Base-by-base conservation (phyloP, 1,140 invertebrate genomes). In the Apocrypta bakeri region DNA sequence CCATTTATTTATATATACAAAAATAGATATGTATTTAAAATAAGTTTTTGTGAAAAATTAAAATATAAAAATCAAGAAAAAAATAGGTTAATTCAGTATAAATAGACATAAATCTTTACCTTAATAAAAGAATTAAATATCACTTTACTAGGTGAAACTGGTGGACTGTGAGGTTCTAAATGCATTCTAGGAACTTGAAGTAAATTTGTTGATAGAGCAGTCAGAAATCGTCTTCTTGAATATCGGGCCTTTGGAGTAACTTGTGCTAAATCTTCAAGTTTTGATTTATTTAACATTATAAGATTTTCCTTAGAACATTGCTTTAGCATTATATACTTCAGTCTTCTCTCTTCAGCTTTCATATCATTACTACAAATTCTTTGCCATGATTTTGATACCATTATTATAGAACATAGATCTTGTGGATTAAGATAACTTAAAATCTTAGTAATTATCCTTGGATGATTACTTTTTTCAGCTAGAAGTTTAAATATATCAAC, bases 111-210 rank as follows among this genome's bases (percentile, higher is more conserved):
- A 66, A 66, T 27, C 11, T 29, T 27, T 84, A 92, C 92, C 91
- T 92, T 92, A 48, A 92, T 87, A 31, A 90, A 92, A 0, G 90
- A 91, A n/a, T 92, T 88, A 74, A 92, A 92, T 17, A 91, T 91
- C 27, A 91, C 86, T 89, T 92, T 92, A 69, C 92, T 92, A 0
- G 92, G 92, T 3, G 91, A 92, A 11, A 92, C 90, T 2, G 92
- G 92, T 17, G 91, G 91, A 83, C 91, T 92, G 14, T 64, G 87
- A 0, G 90, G 89, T 21, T 85, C 83, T 11, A 79, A 72, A 31
- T 48, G 61, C n/a, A 84, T 87, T 12, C 84, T 80, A 1, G 86
- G 88, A 17, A 84, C 82, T 21, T 85, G 77, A 0, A 90, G 66
- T 8, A 91, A 82, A 82, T 92, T 92, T 37, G 90, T 90, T 7